phyloP scores from a whole-genome alignment of 2,113 vertebrate species.

The Struthidea cinerea region DNA sequence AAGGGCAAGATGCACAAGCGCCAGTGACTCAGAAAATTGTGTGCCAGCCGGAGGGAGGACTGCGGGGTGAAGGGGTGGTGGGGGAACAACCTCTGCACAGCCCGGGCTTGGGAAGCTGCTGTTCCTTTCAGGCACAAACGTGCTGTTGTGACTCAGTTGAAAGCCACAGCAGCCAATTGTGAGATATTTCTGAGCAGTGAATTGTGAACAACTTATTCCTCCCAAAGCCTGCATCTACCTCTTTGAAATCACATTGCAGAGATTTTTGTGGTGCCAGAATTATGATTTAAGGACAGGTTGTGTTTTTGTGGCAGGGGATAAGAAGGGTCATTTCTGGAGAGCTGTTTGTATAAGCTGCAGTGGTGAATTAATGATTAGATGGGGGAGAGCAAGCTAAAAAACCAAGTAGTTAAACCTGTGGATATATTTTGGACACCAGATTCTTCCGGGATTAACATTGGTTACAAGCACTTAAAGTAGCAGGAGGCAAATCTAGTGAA shows the following conservation, averaged over 20 bases:
- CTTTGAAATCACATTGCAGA: neutral
- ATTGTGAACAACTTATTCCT: neutral
- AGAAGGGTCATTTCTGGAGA: neutral
- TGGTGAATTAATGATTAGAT: neutral
- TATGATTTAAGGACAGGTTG: neutral
- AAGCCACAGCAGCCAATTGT: neutral
- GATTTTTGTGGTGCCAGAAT: neutral
- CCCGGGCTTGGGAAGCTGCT: neutral
- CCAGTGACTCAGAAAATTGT: conserved; percentile 48
- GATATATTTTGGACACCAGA: neutral
- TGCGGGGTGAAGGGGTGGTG: neutral
- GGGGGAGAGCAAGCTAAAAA: neutral
- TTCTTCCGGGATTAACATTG: neutral
- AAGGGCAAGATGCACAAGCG: conserved; percentile 49
- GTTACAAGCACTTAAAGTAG: neutral
- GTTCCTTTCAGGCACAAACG: neutral
- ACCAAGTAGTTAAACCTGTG: neutral
- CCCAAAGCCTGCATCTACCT: neutral
- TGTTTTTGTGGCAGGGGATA: neutral
- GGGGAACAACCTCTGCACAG: neutral
- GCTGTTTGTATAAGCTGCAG: neutral
- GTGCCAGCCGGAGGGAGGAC: conserved; percentile 17
- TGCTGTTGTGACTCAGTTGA: neutral
- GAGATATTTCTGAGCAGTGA: neutral
- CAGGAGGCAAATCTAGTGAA: neutral